Conservation (phyloP, 2,797 vertebrate species). For the Melanotaenia parkinsoni region DNA sequence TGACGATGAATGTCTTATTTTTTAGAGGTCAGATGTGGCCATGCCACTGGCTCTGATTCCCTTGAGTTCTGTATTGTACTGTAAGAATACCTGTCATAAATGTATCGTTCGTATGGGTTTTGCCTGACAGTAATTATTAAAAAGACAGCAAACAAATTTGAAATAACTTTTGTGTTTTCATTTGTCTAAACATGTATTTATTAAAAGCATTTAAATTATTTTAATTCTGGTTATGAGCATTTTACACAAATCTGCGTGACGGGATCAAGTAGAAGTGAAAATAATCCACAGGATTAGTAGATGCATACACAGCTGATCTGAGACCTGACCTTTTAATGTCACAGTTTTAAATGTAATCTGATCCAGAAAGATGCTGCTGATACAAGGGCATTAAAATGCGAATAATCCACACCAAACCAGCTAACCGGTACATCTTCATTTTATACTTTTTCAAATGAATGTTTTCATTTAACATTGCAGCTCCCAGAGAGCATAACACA, state of each 20-base stretch:
- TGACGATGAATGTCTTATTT: slow-evolving; percentile 87
- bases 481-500: background rate
- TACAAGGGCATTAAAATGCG: slow-evolving; percentile 19
- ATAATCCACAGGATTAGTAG: slow-evolving; percentile 53
- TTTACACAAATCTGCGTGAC: background rate
- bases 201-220: background rate
- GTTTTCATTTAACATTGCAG: background rate
- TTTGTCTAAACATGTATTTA: slow-evolving; percentile 8
- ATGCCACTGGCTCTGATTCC: slow-evolving; percentile 71
- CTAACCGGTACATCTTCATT: background rate
- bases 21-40: slow-evolving; percentile 74
- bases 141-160: slow-evolving; percentile 68
- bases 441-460: background rate
- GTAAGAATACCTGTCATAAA: slow-evolving; percentile 85
- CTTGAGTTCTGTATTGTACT: slow-evolving; percentile 82
- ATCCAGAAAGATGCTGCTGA: slow-evolving; percentile 21
- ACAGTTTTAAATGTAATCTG: slow-evolving; percentile 47
- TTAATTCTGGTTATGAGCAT: no score
- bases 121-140: slow-evolving; percentile 85
- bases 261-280: slow-evolving; percentile 22
- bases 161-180: background rate
- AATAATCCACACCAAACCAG: slow-evolving; percentile 15
- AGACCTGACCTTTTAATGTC: slow-evolving; percentile 27
- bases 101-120: slow-evolving; percentile 83
- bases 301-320: slow-evolving; percentile 33